phyloP scores from a whole-genome alignment of 2,888 invertebrate genomes.

The Cosmorhoe ocellata region DNA sequence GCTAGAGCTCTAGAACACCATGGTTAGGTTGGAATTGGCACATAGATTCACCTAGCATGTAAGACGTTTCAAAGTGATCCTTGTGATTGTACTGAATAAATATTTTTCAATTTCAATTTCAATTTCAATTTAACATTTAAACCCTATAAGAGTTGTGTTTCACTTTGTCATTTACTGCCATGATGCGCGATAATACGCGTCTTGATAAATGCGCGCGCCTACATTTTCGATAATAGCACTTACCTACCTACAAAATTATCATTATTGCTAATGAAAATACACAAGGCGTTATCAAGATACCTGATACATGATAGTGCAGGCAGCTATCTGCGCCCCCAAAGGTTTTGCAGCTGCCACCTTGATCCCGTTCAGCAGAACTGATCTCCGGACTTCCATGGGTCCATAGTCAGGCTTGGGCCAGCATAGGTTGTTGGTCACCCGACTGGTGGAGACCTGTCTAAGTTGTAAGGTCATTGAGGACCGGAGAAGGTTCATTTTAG shows the following conservation, averaged over 20 bases:
- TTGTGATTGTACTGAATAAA: no score
- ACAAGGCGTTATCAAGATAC: conserved; percentile 35
- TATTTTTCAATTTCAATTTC: no score
- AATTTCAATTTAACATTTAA: no score
- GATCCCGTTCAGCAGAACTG: conserved; percentile 57
- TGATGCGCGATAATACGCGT: no score
- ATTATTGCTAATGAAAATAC: not conserved
- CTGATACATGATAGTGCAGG: conserved; percentile 71
- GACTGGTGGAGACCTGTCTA: conserved; percentile 36
- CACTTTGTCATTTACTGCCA: no score
- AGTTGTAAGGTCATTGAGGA: not conserved
- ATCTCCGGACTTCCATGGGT: conserved; percentile 55
- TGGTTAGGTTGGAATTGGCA: no score
- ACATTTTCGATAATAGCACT: no score
- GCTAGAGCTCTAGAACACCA: no score
- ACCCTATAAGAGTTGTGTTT: no score
- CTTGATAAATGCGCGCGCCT: no score
- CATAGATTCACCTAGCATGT: no score
- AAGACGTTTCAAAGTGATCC: no score
- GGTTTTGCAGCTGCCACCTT: conserved; percentile 53
- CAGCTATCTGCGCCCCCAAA: conserved; percentile 51
- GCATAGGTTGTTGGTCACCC: conserved; percentile 19
- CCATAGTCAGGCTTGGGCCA: conserved; percentile 56
- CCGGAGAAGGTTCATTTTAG: conserved; percentile 6
- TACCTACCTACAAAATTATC: not conserved